A percentile compares a stretch with the other conserved stretches of the same genome.
phyloP scores from a whole-genome alignment of 2,797 vertebrate species.

The Anableps anableps region DNA sequence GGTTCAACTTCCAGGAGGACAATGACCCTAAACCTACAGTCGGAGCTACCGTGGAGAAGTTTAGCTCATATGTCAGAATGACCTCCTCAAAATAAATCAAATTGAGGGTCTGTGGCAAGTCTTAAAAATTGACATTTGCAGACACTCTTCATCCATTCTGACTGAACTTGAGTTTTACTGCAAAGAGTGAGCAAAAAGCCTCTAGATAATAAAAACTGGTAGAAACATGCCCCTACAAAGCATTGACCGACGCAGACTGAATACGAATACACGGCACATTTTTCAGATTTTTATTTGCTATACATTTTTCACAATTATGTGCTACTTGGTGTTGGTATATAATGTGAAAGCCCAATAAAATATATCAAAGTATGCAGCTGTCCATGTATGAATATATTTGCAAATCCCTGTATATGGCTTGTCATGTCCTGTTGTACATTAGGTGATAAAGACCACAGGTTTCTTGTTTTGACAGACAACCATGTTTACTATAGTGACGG shows the following conservation, averaged over 20 bases:
- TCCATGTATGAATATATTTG: not conserved
- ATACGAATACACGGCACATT: not conserved
- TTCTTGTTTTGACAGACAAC: conserved; percentile 29
- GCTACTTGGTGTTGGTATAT: not conserved
- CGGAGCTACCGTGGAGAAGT: too few species aligned
- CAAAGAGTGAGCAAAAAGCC: not conserved
- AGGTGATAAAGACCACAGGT: conserved; percentile 35
- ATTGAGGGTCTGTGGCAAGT: too few species aligned
- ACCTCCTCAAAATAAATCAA: too few species aligned
- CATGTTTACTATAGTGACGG: conserved; percentile 50
- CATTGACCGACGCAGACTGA: too few species aligned
- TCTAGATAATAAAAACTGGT: not conserved
- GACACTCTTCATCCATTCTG: not conserved
- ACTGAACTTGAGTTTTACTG: not conserved
- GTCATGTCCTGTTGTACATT: conserved; percentile 21
- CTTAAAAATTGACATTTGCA: too few species aligned
- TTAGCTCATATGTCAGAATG: too few species aligned
- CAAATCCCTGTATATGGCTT: not conserved
- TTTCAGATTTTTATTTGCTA: not conserved
- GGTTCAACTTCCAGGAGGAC: too few species aligned
- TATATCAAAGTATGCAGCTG: not conserved
- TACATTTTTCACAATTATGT: not conserved
- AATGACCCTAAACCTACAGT: too few species aligned
- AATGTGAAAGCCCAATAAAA: too few species aligned
- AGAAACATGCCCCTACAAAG: not conserved